A percentile compares a stretch with the other conserved stretches of the same genome.
Evolutionary conservation across 1,140 invertebrate genomes (phyloP).

Genomic region (Homarus americanus): DNA sequence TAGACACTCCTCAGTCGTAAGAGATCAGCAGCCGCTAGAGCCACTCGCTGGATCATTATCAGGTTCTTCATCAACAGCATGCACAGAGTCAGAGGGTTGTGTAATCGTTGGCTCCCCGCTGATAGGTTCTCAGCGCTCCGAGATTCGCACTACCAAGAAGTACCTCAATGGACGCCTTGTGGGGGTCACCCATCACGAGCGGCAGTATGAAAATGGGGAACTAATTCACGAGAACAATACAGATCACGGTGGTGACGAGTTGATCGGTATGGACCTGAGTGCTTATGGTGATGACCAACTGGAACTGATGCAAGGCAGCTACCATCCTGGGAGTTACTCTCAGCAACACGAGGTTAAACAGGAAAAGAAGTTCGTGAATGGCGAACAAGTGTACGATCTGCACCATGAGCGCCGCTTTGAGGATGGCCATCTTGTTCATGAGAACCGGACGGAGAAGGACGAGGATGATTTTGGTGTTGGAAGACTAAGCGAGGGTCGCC

Average conservation of each 20-base stretch:
- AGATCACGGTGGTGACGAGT: slow-evolving; percentile 46
- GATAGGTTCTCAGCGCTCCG: slow-evolving; percentile 20
- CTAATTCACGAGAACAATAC: slow-evolving; percentile 45
- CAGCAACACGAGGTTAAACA: slow-evolving; percentile 55
- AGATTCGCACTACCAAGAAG: slow-evolving; percentile 28
- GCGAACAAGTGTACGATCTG: slow-evolving; percentile 52
- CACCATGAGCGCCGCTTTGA: slow-evolving; percentile 53
- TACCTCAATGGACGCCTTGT: slow-evolving; percentile 55
- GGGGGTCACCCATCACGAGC: slow-evolving; percentile 43
- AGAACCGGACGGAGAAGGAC: slow-evolving; percentile 52
- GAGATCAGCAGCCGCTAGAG: neutral
- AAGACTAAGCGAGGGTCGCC: neutral
- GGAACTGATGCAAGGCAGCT: slow-evolving; percentile 33
- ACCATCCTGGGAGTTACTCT: slow-evolving; percentile 47
- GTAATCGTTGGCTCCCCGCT: slow-evolving; percentile 1
- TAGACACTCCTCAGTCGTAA: neutral
- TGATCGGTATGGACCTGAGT: slow-evolving; percentile 3
- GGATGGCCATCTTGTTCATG: slow-evolving; percentile 38
- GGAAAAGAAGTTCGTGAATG: slow-evolving; percentile 56
- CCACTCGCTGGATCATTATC: neutral
- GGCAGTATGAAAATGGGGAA: slow-evolving; percentile 44
- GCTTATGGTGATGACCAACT: slow-evolving; percentile 32
- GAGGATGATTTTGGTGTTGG: slow-evolving; percentile 30
- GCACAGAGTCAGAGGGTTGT: slow-evolving; percentile 11
- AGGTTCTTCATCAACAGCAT: neutral